phyloP scores from a whole-genome alignment of 92 coral and sea anemone species.

The Ricordea florida region DNA sequence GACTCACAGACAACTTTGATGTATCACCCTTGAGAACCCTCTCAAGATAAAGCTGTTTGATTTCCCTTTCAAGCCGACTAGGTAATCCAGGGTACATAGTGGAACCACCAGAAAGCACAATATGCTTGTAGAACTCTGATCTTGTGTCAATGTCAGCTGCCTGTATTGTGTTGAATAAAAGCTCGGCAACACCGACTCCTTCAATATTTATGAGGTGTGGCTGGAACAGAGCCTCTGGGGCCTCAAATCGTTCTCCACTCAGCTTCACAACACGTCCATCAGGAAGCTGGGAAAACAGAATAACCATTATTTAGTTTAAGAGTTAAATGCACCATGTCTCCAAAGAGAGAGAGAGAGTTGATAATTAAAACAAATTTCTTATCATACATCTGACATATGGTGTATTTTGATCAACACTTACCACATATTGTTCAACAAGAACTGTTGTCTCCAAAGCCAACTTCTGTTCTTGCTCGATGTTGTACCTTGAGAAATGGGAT shows the following conservation, averaged over 20 bases:
- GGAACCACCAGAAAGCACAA: slow-evolving; percentile 94
- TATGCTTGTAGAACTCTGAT: slow-evolving; percentile 95
- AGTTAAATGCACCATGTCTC: neutral
- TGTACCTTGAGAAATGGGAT: slow-evolving; percentile 58
- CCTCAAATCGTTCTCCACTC: slow-evolving; percentile 98
- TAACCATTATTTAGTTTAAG: neutral
- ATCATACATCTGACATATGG: no score
- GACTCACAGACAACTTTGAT: slow-evolving; percentile 85
- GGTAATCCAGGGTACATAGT: slow-evolving; percentile 99
- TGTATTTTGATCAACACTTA: slow-evolving; percentile 15
- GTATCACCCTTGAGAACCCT: slow-evolving; percentile 96
- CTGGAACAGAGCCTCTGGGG: slow-evolving; percentile 97
- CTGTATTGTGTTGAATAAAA: slow-evolving; percentile 92
- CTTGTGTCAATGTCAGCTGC: slow-evolving; percentile 98
- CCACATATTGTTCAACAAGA: slow-evolving; percentile 94
- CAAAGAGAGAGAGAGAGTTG: neutral
- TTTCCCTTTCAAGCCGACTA: slow-evolving; percentile 92
- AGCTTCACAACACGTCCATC: slow-evolving; percentile 97
- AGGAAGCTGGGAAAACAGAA: slow-evolving; percentile 66
- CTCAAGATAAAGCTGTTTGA: slow-evolving; percentile 91
- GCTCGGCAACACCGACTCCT: slow-evolving; percentile 97
- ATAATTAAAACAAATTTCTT: neutral
- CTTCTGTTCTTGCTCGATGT: slow-evolving; percentile 98
- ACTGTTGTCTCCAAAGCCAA: slow-evolving; percentile 96
- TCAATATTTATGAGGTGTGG: slow-evolving; percentile 96